Evolutionary conservation across 2,797 vertebrate genomes (phyloP), one percentile per base, ranked within the genome.

Genomic region (Clangula hyemalis): DNA sequence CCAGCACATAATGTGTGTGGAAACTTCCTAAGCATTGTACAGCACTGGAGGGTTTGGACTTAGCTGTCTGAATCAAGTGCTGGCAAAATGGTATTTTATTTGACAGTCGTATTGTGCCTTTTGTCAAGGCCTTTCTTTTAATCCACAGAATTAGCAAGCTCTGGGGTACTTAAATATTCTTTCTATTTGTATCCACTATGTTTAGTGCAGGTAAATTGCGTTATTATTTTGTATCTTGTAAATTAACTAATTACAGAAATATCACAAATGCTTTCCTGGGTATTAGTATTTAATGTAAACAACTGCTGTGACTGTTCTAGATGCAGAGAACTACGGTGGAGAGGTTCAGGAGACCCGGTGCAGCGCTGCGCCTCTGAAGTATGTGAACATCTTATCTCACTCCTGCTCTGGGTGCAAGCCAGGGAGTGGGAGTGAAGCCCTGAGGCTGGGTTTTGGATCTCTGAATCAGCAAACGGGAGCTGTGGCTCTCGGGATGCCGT

Each of bases 351-450:
- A 20, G 8, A 39, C 32, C 19, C 34, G 4, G 34, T 2, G 34
- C 53, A 3, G 28, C 1, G 28, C 1, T 18, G 58, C 20, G 27
- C 54, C 70, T 58, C 15, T 15, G 34, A 25, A 53, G 13, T 32
- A 1, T 1, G 0, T 13, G 7, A 34, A 36, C 18, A 56, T 15
- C 32, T 16, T 38, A 5, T 3, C 58, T 53, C 25, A 11, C 41
- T 6, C 36, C 39, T 25, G 38, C 57, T 43, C 71, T 15, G 38
- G 62, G 45, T 21, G 12, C 82, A 20, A 19, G 11, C 14, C 45
- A 15, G 25, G 43, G 25, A 11, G 7, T 20, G 9, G 14, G 5
- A 60, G 72, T 17, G 38, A 58, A 81, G 22, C 45, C 28, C 49
- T 4, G 8, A 34, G 45, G 32, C 47, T 25, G 34, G 7, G 19